Evolutionary conservation across 2,888 invertebrate genomes (phyloP).

Genomic region (Agrilus biguttatus): DNA sequence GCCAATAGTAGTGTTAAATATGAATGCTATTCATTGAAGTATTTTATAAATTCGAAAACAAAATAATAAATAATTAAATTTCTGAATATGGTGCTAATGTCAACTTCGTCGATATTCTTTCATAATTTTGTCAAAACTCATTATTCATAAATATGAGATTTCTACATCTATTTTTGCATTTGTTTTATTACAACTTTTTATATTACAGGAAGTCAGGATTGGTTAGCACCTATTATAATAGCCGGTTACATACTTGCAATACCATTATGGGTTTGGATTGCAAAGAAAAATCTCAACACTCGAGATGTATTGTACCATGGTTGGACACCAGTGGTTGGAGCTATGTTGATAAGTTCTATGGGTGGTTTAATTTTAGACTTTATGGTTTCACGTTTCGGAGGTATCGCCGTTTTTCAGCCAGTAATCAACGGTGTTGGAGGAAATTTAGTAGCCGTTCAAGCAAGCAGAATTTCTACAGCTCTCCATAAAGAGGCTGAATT

Average conservation of each 20-base stretch:
- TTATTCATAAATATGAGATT: too few relatives aligned
- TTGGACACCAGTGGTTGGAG: constrained; percentile 64
- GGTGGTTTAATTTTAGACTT: constrained; percentile 62
- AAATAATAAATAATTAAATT: too few relatives aligned
- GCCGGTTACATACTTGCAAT: constrained; percentile 47
- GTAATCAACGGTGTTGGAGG: constrained; percentile 74
- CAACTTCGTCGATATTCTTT: too few relatives aligned
- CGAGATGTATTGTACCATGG: constrained; percentile 55
- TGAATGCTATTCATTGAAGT: too few relatives aligned
- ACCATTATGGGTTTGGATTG: constrained; percentile 61
- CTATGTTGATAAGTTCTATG: constrained; percentile 68
- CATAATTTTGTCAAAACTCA: too few relatives aligned
- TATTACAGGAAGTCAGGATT: constrained; percentile 35
- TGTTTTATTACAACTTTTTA: too few relatives aligned
- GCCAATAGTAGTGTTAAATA: too few relatives aligned
- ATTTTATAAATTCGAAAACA: too few relatives aligned
- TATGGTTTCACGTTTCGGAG: constrained; percentile 50
- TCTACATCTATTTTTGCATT: too few relatives aligned
- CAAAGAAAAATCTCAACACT: constrained; percentile 54
- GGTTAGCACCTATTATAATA: constrained; percentile 49
- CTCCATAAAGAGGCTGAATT: constrained; percentile 48
- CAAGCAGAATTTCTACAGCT: constrained; percentile 60
- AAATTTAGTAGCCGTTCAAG: constrained; percentile 65
- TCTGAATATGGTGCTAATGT: too few relatives aligned
- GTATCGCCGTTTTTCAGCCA: constrained; percentile 68